These are phyloP conservation scores for Apolygus lucorum DNA, from an alignment of 1,140 invertebrate species.

Conservation along the genomic window DNA sequence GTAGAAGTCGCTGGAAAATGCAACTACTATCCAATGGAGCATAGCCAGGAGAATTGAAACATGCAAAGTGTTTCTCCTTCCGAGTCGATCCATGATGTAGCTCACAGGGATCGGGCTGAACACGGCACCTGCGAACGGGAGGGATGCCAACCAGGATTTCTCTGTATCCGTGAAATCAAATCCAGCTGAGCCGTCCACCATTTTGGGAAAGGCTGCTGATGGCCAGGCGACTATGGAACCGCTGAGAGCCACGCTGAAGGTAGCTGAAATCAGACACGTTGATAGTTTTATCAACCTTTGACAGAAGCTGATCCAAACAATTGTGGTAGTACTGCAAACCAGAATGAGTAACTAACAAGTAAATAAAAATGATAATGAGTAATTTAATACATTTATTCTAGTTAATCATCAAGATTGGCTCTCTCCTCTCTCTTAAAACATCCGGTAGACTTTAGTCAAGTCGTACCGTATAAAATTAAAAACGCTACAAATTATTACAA, in stretches of 20 bases:
- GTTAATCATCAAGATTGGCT: no score
- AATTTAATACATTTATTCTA: no score
- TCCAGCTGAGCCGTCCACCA: constrained; percentile 2
- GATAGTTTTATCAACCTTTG: no score
- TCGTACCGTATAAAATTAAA: no score
- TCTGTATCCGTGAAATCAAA: background rate
- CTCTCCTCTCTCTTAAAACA: no score
- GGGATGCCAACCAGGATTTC: constrained; percentile 25
- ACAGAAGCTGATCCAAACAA: no score
- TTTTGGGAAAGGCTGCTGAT: constrained; percentile 21
- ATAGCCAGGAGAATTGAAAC: constrained; percentile 49
- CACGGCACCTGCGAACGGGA: constrained; percentile 30
- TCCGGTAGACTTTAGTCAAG: no score
- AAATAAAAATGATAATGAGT: no score
- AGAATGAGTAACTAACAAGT: no score
- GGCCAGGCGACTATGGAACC: constrained; percentile 6
- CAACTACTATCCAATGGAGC: constrained; percentile 45
- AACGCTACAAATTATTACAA: no score
- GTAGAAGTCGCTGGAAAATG: background rate
- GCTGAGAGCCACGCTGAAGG: background rate
- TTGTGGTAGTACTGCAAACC: no score
- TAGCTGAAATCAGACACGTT: background rate
- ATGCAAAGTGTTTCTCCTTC: constrained; percentile 59
- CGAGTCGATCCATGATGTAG: constrained; percentile 57
- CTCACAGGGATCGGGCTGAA: constrained; percentile 32